Base-by-base conservation (phyloP, 2,113 vertebrate species). In the Menidia beryllina region DNA sequence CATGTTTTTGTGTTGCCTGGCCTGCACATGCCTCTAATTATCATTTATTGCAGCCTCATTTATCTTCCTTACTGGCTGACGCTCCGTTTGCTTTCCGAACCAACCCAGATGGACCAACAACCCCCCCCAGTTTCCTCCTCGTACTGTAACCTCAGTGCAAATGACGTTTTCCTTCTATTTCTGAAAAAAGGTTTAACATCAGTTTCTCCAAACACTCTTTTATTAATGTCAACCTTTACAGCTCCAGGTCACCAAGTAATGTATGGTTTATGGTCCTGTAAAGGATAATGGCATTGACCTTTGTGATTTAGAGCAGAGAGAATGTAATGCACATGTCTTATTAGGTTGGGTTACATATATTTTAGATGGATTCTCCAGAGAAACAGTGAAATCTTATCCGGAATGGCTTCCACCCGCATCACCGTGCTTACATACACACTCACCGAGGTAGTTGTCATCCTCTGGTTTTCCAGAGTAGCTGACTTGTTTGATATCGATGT, bases 371-470 rank as follows among this genome's bases (percentile, higher is more conserved):
- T 45, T 59, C 20, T 58, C 20, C 25, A 23, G 41, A 45, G 17
- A 45, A 45, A 45, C 41, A 45, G 41, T 39, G 56, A 25, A 87
- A 84, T 59, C 56, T 23, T 48, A 82, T 72, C 26, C 23, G 20
- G 70, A 20, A 45, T 50, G 64, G 34, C 59, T 65, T 75, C 7
- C 69, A 79, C 58, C 49, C 57, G 30, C 41, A 68, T 30, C 15
- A 7, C 49, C 15, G 19, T 17, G 61, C 51, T 51, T 3, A 58
- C 34, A 60, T 36, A 48, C 12, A 17, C 64, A 86, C 93, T 95
- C 93, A 98, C 97, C 97, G 77, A 99, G 95, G 91, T 98, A 99
- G 92, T 95, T 99, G 94, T 99, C 96, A 87, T 99, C 97, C 85
- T 98, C 96, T 72, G 97, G 92, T 75, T 94, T 96, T 77, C 97